These are phyloP conservation scores for Drosophila takahashii DNA, from an alignment of 1,140 invertebrate species.

Conservation along the genomic window DNA sequence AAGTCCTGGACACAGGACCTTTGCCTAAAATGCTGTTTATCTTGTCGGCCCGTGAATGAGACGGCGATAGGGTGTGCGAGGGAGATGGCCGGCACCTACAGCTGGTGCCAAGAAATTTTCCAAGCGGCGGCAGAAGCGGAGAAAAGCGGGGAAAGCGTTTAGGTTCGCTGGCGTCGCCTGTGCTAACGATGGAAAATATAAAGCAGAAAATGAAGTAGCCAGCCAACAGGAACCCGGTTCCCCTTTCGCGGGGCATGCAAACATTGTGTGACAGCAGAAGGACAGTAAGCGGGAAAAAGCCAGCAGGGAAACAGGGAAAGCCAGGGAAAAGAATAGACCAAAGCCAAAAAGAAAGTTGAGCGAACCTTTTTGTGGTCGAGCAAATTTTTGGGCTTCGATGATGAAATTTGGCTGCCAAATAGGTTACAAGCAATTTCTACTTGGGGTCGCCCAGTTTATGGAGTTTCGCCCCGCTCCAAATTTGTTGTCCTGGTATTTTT, in stretches of 20 bases:
- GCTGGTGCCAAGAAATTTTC: conserved; percentile 61
- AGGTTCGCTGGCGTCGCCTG: conserved; percentile 43
- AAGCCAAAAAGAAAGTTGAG: conserved; percentile 74
- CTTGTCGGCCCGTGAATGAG: conserved; percentile 55
- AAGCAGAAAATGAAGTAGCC: conserved; percentile 76
- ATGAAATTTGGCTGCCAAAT: conserved; percentile 81
- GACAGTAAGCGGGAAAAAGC: conserved; percentile 19
- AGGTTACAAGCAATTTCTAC: conserved; percentile 82
- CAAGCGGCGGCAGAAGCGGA: conserved; percentile 7
- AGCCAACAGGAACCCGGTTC: conserved; percentile 42
- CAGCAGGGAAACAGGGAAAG: background rate
- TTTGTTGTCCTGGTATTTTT: conserved; percentile 61
- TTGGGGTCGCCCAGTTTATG: conserved; percentile 77
- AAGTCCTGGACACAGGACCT: conserved; percentile 59
- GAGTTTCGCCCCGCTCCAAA: conserved; percentile 45
- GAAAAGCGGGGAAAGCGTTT: conserved; percentile 4
- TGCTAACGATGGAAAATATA: conserved; percentile 65
- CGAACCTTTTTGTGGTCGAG: conserved; percentile 80
- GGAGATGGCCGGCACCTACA: conserved; percentile 32
- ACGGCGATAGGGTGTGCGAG: conserved; percentile 15
- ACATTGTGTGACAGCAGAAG: conserved; percentile 47
- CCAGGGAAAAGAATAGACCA: conserved; percentile 29
- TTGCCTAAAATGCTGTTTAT: conserved; percentile 80
- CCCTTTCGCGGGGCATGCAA: conserved; percentile 51
- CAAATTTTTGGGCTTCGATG: conserved; percentile 81